Base-by-base conservation (phyloP, 1,140 invertebrate genomes). In the Zophobas atratus region DNA sequence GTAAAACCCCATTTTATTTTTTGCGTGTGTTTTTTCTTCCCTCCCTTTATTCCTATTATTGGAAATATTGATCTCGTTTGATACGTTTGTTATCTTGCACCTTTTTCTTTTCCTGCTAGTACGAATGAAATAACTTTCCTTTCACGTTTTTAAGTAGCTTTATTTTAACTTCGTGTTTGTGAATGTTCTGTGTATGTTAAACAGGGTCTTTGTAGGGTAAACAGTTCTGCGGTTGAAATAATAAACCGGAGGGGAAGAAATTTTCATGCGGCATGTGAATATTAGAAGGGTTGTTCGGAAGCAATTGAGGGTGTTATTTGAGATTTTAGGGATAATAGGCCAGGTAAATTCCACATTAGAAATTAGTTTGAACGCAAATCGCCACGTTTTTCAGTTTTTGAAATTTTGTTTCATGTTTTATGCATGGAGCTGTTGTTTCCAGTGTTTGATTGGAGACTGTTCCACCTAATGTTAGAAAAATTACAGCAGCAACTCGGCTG, bases 81-180 rank as follows among this genome's bases (percentile, higher is more conserved):
- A 43, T 43, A 41, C 60, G 20, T 43, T 67, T 67, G 60, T 63
- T 63, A 39, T 67, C 39, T 41, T 38, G 20, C 38, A 67, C 49
- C 49, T 51, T 20, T 43, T 67, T 8, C 39, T n/a, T 60, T 67
- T 67, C 53, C 53, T 55, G 8, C 38, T n/a, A 20, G 20, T 33
- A 67, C 1, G 39, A 67, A 48, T 67, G 33, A 67, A 67, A 67
- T 67, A 38, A 39, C 20, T 67, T 48, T 67, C 39, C 60, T 67
- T 46, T 67, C 60, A 20, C n/a, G n/a, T 51, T 41, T 34, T 39
- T 67, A 67, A 67, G 39, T 41, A 67, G 60, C 60, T 67, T 67
- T 67, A 67, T 32, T 67, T 67, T 67, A 67, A 67, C 41, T 67
- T 43, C 39, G 43, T 43, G 39, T 67, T 67, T 67, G 49, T 67